Evolutionary conservation across 1,140 invertebrate genomes (phyloP).

Genomic region (Lineus longissimus): DNA sequence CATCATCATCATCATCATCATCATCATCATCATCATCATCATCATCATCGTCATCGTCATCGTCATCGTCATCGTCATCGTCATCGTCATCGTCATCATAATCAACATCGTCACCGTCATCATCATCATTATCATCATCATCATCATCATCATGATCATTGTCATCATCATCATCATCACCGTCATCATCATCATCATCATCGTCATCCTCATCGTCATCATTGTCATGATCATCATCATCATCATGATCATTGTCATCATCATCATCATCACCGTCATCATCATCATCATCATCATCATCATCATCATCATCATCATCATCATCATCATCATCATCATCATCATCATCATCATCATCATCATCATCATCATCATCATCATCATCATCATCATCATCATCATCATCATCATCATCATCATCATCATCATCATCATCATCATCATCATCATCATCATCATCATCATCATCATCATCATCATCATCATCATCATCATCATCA

Average conservation of each 20-base stretch:
- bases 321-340: conserved; percentile 17
- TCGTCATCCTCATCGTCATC: conserved; percentile 18
- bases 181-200: conserved; percentile 12
- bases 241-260: conserved; percentile 17
- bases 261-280: conserved; percentile 15
- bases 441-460: conserved; percentile 10
- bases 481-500: conserved; percentile 9
- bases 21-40: conserved; percentile 13
- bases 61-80: conserved; percentile 2
- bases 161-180: conserved; percentile 15
- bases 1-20: conserved; percentile 6
- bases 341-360: conserved; percentile 15
- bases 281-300: conserved; percentile 9
- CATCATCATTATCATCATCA: conserved; percentile 2
- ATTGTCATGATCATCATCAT: conserved; percentile 17
- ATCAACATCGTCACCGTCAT: too few species aligned
- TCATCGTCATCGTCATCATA: too few species aligned
- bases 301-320: conserved; percentile 15
- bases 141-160: conserved; percentile 1
- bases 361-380: conserved; percentile 12
- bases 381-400: conserved; percentile 12
- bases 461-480: conserved; percentile 11
- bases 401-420: conserved; percentile 11
- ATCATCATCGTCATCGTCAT: conserved; percentile 13
- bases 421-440: conserved; percentile 14